phyloP scores from a whole-genome alignment of 2,797 vertebrate species.

The Streptopelia turtur region DNA sequence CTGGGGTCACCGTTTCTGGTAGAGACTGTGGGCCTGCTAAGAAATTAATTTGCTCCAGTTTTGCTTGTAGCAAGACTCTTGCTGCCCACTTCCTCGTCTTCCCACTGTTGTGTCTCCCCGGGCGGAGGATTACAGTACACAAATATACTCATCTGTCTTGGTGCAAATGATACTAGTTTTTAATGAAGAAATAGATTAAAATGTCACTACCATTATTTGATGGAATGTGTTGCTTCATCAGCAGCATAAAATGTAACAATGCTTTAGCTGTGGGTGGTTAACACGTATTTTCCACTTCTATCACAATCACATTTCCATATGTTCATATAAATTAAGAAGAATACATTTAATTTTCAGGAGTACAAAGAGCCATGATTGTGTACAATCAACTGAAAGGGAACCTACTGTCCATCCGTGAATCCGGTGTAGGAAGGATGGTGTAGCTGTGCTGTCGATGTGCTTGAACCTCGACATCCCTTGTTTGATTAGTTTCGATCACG shows the following conservation, averaged over 20 bases:
- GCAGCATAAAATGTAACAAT: constrained; percentile 10
- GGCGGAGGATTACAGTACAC: not conserved
- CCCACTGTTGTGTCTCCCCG: not conserved
- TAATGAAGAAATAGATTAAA: constrained; percentile 36
- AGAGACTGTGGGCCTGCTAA: not conserved
- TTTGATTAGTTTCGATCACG: constrained; percentile 31
- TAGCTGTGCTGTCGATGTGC: not conserved
- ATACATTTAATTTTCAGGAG: constrained; percentile 6
- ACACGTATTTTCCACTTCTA: constrained; percentile 18
- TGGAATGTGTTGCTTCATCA: not conserved
- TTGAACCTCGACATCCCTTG: not conserved
- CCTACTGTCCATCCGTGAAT: not conserved
- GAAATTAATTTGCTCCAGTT: not conserved
- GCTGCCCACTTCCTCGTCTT: not conserved
- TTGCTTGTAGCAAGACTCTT: not conserved
- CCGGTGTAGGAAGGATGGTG: fast-evolving
- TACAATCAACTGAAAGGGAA: not conserved
- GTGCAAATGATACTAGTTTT: not conserved
- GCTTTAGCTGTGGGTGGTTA: constrained; percentile 35
- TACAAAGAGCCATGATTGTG: not conserved
- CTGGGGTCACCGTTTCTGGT: not conserved
- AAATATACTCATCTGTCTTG: not conserved
- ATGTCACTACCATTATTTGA: not conserved
- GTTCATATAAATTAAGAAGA: constrained; percentile 4
- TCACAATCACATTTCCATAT: constrained; percentile 33